Base-by-base conservation (phyloP, 2,888 invertebrate species). In the Amblyjoppa proteus region DNA sequence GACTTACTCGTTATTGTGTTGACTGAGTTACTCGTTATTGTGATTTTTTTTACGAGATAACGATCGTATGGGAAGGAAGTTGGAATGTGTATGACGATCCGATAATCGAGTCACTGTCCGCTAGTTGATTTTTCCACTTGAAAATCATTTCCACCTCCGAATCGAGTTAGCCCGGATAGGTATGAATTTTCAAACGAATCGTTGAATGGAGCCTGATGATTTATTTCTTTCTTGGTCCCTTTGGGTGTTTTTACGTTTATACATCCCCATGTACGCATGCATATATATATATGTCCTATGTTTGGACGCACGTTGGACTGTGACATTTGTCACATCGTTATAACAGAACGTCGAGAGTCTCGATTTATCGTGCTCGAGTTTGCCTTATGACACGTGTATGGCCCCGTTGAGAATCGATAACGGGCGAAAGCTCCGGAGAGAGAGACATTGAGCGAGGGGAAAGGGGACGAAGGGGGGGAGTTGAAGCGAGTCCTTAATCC, bases 401-500 rank as follows among this genome's bases (percentile, higher is more conserved):
- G 77, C 66, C 53, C 68, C 49, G 68, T 53, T 83, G 61, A 78
- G 74, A 79, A 83, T 83, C 78, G 69, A 83, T 83, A 79, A 79
- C 74, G 41, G 31, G 58, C n/a, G 68, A 79, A 61, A 83, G 51
- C 74, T 13, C 34, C 41, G 31, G 31, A 41, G 53, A 13, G 58
- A 41, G 71, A 64, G 66, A 68, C 7, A 53, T 34, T 7, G 68
- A 34, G 56, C 66, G 56, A 31, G 28, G n/a, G 64, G 20, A 53
- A n/a, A 49, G n/a, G n/a, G 41, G 38, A 31, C 11, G 31, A 9
- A 25, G 51, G 13, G 53, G 20, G 64, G 45, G 68, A 53, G 56
- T 73, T 34, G 70, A 64, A 77, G 58, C 68, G 83, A 74, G 83
- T 83, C 68, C 83, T 83, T 78, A 78, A 83, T 83, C 74, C 69